Conservation (phyloP, 2,888 invertebrate genomes). For the Cephus sareptanus region DNA sequence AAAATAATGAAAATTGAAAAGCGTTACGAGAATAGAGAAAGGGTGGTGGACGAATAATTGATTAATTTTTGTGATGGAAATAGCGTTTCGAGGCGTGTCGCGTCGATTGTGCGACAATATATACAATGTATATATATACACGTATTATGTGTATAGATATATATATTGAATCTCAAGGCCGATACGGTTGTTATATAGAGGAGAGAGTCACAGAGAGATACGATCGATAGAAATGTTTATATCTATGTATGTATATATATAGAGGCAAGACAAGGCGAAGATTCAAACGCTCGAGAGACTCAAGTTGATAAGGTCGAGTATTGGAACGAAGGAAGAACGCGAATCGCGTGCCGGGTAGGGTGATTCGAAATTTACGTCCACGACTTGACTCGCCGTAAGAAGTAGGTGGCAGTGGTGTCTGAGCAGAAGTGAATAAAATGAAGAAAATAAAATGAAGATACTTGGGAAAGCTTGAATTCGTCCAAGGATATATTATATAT, state of each 20-base stretch:
- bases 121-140: background rate
- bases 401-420: background rate
- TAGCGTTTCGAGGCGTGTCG: background rate
- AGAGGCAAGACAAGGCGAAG: background rate
- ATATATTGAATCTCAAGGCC: background rate
- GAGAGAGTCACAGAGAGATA: background rate
- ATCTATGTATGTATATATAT: constrained; percentile 6
- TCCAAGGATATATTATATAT: background rate
- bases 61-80: background rate
- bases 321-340: background rate
- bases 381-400: background rate
- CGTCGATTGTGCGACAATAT: background rate
- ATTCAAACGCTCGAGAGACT: background rate
- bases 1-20: constrained; percentile 9
- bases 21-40: constrained; percentile 12
- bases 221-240: background rate
- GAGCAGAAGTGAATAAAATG: background rate
- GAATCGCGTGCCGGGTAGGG: background rate
- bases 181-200: background rate
- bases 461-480: background rate
- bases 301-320: background rate
- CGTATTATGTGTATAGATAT: background rate
- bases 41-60: background rate
- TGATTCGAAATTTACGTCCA: background rate
- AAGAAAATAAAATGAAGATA: background rate